Base-by-base conservation (phyloP, 2,888 invertebrate species). In the Tanytarsus gracilentus region DNA sequence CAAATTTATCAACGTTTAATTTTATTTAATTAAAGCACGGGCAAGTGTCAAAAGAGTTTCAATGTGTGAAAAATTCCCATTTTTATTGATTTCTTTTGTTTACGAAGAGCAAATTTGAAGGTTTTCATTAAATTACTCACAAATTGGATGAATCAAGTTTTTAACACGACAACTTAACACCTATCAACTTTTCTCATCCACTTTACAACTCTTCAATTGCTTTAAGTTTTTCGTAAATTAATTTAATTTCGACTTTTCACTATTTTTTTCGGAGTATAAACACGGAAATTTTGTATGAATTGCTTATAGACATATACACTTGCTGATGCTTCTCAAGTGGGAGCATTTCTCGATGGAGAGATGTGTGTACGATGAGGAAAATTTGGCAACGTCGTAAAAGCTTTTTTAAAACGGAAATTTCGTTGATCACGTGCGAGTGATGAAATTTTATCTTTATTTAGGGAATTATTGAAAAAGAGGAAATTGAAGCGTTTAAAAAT, bases 201-300 rank as follows among this genome's bases (percentile, higher is more conserved):
- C 44, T 44, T 44, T 18, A 21, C 44, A 44, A 44, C 21, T 44
- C 23, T 44, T 44, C 23, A 44, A 44, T 44, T 44, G 44, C 44
- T 44, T 44, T 44, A 21, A 23, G 23, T 44, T 44, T 44, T 23
- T 23, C 21, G 11, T 9, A 23, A 44, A 23, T 18, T 44, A 23
- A 16, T 23, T 23, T 14, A 33, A 14, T 14, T 14, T 36, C 16
- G n/a, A 14, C 36, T 36, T 7, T 36, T 36, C 14, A 36, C 16
- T 36, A 4, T 44, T 44, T 21, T 40, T 44, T 44, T 44, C 21
- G 18, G 18, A 23, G 18, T 44, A 23, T 44, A 8, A 44, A 44
- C 23, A 44, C 44, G 44, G 44, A 44, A 44, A 23, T 44, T 44
- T 44, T 30, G 18, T 44, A 23, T 8, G 40, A 44, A 23, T 9